Percentiles rank a stretch among this genome's conserved stretches.
These are phyloP conservation scores for Fragum sueziense DNA, from an alignment of 2,888 invertebrate species.

Conservation along the genomic window DNA sequence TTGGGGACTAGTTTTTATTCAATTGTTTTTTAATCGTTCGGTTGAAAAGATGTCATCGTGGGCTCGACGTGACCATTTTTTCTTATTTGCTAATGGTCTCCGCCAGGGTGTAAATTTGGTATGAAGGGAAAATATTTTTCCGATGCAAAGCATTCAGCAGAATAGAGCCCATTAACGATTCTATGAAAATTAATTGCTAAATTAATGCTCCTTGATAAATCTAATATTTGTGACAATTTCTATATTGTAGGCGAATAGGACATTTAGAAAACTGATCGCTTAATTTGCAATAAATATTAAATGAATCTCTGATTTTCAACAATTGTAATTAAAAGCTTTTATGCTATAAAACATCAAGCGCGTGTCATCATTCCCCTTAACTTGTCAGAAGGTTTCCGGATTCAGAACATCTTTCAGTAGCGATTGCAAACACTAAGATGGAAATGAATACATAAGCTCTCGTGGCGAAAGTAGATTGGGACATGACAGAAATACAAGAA, in stretches of 20 bases:
- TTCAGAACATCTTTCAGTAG: too few relatives aligned
- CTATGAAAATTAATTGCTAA: conserved; percentile 12
- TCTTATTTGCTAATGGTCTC: too few relatives aligned
- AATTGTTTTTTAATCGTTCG: too few relatives aligned
- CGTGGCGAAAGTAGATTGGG: too few relatives aligned
- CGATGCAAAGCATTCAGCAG: background rate
- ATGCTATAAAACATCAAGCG: conserved; percentile 11
- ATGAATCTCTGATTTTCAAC: conserved; percentile 17
- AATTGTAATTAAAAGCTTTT: conserved; percentile 29
- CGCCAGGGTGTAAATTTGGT: too few relatives aligned
- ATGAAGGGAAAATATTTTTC: background rate
- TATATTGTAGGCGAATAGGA: conserved; percentile 17
- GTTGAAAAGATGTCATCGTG: too few relatives aligned
- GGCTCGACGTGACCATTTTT: too few relatives aligned
- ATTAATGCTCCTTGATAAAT: conserved; percentile 21
- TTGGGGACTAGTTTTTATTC: too few relatives aligned
- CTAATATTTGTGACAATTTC: conserved; percentile 21
- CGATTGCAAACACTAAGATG: too few relatives aligned
- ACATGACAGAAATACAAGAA: too few relatives aligned
- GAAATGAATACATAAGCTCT: too few relatives aligned
- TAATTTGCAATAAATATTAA: conserved; percentile 28
- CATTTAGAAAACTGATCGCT: conserved; percentile 16
- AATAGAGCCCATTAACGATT: conserved; percentile 1
- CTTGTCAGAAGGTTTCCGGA: too few relatives aligned
- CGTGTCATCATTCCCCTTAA: background rate